Percentiles rank a stretch among this genome's conserved stretches.
Evolutionary conservation across 64 coral and sea anemone species (phyloP).

Genomic region (Porites lutea): DNA sequence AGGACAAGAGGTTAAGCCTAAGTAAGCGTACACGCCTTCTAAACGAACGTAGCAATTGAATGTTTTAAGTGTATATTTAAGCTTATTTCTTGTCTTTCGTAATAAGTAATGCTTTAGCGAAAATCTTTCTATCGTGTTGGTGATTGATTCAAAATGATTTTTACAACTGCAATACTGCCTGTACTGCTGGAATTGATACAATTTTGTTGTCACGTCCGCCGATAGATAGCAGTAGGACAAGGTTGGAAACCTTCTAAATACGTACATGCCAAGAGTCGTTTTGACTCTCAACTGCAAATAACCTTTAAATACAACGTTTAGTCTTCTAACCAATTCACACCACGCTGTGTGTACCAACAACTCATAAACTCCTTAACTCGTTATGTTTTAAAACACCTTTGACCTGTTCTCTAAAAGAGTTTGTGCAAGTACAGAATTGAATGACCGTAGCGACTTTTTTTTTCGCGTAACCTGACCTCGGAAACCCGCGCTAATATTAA

Average conservation of each 20-base stretch:
- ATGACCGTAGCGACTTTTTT: too few relatives aligned
- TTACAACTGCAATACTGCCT: not conserved
- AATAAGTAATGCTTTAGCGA: not conserved
- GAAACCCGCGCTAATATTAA: too few relatives aligned
- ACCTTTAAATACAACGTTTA: not conserved
- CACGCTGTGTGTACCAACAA: constrained; percentile 5
- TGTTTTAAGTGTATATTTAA: not conserved
- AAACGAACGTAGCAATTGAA: not conserved
- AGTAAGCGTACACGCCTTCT: not conserved
- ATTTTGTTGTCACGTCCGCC: too few relatives aligned
- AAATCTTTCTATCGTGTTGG: not conserved
- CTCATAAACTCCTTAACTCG: not conserved
- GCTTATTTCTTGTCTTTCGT: not conserved
- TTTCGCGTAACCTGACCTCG: too few relatives aligned
- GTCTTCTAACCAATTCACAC: not conserved
- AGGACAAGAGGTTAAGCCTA: not conserved
- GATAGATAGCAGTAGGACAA: too few relatives aligned
- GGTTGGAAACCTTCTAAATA: too few relatives aligned
- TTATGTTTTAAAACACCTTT: constrained; percentile 9
- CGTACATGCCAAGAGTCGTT: too few relatives aligned
- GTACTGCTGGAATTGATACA: too few relatives aligned
- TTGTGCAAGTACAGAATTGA: too few relatives aligned
- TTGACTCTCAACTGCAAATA: not conserved
- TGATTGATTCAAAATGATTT: not conserved
- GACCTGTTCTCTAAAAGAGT: not conserved